Conservation (phyloP, 2,888 invertebrate genomes). For the Metalampra italica region DNA sequence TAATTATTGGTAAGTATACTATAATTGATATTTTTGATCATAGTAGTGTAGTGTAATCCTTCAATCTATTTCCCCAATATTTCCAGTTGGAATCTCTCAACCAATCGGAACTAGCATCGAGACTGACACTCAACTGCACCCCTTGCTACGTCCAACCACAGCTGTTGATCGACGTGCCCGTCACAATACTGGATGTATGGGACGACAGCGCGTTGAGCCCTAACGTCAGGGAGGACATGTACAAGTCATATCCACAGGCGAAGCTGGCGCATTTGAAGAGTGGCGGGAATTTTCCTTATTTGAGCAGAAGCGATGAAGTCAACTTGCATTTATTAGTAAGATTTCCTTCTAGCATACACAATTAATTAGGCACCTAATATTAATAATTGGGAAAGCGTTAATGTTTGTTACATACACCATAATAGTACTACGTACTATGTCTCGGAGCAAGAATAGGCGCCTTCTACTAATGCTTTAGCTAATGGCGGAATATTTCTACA, state of each 20-base stretch:
- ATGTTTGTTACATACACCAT: too few relatives aligned
- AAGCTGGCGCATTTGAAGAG: conserved; percentile 91
- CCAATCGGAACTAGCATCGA: conserved; percentile 90
- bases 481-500: too few relatives aligned
- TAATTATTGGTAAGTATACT: too few relatives aligned
- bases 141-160: conserved; percentile 89
- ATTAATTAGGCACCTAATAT: not conserved
- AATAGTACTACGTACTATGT: too few relatives aligned
- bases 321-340: conserved; percentile 91
- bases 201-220: conserved; percentile 91
- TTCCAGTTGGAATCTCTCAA: conserved; percentile 88
- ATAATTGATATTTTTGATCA: too few relatives aligned
- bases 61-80: not conserved
- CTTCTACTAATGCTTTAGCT: too few relatives aligned
- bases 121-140: conserved; percentile 91
- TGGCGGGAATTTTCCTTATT: conserved; percentile 94
- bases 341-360: not conserved
- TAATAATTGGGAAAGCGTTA: not conserved
- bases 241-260: conserved; percentile 91
- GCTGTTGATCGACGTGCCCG: conserved; percentile 81
- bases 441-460: too few relatives aligned
- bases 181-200: conserved; percentile 93
- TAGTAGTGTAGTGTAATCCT: too few relatives aligned
- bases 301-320: conserved; percentile 92
- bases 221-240: conserved; percentile 87